These are phyloP conservation scores for Anoplophora glabripennis DNA, from an alignment of 1,140 invertebrate species.

Conservation along the genomic window DNA sequence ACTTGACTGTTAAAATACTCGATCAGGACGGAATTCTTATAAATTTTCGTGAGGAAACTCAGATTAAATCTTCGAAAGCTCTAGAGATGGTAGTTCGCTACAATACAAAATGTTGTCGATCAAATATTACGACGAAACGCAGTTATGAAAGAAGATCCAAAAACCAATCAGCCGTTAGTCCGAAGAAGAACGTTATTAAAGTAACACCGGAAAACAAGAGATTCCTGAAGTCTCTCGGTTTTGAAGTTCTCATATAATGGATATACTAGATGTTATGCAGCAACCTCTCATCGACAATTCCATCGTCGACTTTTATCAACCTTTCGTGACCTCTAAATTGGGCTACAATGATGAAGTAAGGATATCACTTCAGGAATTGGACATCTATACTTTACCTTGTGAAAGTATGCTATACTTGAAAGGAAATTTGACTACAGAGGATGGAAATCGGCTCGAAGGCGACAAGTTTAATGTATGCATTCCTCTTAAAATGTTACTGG, in stretches of 20 bases:
- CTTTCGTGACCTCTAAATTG: constrained; percentile 2
- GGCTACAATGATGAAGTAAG: constrained; percentile 12
- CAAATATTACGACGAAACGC: too few relatives aligned
- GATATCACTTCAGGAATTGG: constrained; percentile 12
- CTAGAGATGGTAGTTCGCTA: too few relatives aligned
- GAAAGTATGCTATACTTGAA: constrained; percentile 25
- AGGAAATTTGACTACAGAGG: constrained; percentile 27
- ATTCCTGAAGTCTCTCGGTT: constrained; percentile 15
- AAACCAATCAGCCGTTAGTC: too few relatives aligned
- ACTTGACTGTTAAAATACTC: constrained; percentile 9
- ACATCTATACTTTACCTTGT: constrained; percentile 14
- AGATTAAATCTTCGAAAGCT: constrained; percentile 15
- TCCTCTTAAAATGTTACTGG: constrained; percentile 46
- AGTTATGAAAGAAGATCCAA: too few relatives aligned
- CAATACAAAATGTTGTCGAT: too few relatives aligned
- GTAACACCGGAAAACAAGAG: constrained; percentile 12
- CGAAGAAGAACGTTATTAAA: constrained; percentile 4
- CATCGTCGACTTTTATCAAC: constrained; percentile 12
- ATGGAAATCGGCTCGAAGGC: constrained; percentile 11
- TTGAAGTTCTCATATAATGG: constrained; percentile 21
- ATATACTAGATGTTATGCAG: constrained; percentile 15
- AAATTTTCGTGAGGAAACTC: constrained; percentile 10
- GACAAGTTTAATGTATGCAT: constrained; percentile 44
- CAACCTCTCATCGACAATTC: background rate
- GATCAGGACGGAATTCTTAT: constrained; percentile 12